Conservation (phyloP, 1,140 invertebrate species). For the Drosophila tristis region DNA sequence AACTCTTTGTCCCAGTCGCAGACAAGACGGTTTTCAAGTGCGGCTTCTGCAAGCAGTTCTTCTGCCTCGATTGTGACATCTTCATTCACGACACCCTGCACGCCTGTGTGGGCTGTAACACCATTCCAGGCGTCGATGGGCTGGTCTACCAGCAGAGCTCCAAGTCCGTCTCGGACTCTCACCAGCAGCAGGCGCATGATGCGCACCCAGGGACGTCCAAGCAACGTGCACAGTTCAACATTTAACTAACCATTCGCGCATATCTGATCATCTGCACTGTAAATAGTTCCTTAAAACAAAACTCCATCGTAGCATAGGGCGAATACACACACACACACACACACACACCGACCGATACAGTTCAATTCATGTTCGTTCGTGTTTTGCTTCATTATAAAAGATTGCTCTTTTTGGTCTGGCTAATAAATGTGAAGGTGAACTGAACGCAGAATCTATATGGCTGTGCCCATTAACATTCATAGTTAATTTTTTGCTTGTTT, state of each 20-base stretch:
- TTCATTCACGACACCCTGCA: conserved; percentile 97
- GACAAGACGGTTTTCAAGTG: conserved; percentile 94
- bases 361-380: conserved; percentile 19
- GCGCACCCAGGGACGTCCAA: conserved; percentile 40
- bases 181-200: conserved; percentile 14
- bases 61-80: conserved; percentile 97
- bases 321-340: not conserved
- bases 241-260: conserved; percentile 17
- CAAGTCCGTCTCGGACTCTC: conserved; percentile 23
- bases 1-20: conserved; percentile 85
- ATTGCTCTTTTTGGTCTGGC: conserved; percentile 11
- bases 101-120: conserved; percentile 96
- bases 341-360: conserved; percentile 8
- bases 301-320: not conserved
- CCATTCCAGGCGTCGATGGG: conserved; percentile 70
- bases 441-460: conserved; percentile 25
- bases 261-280: conserved; percentile 11
- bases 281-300: conserved; percentile 9
- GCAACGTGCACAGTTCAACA: conserved; percentile 46
- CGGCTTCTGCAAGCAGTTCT: conserved; percentile 90
- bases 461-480: conserved; percentile 26
- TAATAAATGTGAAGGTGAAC: conserved; percentile 24
- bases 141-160: conserved; percentile 64
- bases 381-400: conserved; percentile 17
- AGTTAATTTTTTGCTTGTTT: conserved; percentile 54